phyloP scores from a whole-genome alignment of 2,888 invertebrate genomes.

The Saturnia pavonia region DNA sequence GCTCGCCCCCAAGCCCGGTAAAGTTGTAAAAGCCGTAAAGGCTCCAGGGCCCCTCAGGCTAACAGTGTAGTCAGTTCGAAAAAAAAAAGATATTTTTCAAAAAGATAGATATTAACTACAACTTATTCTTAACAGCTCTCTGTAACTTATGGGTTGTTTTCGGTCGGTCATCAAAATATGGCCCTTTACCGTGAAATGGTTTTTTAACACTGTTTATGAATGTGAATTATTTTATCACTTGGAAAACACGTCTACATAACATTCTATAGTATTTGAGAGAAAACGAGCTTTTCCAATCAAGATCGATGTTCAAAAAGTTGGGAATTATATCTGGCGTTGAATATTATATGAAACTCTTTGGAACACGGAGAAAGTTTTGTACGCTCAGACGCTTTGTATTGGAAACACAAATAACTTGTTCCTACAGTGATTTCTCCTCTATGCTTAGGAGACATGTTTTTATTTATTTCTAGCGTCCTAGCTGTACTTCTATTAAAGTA shows the following conservation, averaged over 20 bases:
- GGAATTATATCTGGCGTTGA: conserved; percentile 1
- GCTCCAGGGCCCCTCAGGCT: no score
- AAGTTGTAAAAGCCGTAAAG: no score
- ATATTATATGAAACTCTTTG: conserved; percentile 2
- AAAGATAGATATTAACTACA: no score
- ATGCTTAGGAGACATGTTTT: background rate
- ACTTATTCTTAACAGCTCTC: no score
- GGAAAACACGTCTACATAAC: background rate
- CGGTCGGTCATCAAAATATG: no score
- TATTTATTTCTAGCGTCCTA: background rate
- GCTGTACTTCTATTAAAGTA: background rate
- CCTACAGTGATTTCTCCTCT: conserved; percentile 5
- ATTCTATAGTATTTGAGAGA: background rate
- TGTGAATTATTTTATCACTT: no score
- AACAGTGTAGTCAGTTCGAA: no score
- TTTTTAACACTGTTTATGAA: no score
- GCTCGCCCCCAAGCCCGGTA: no score
- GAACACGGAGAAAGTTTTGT: conserved; percentile 1
- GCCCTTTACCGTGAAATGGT: no score
- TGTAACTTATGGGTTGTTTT: no score
- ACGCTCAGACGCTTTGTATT: conserved; percentile 3
- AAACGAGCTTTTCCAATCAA: background rate
- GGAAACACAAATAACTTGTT: conserved; percentile 4
- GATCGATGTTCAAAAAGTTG: background rate
- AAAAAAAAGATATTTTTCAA: no score